Base-by-base conservation (phyloP, 2,797 vertebrate genomes). In the Lithobates sylvaticus region DNA sequence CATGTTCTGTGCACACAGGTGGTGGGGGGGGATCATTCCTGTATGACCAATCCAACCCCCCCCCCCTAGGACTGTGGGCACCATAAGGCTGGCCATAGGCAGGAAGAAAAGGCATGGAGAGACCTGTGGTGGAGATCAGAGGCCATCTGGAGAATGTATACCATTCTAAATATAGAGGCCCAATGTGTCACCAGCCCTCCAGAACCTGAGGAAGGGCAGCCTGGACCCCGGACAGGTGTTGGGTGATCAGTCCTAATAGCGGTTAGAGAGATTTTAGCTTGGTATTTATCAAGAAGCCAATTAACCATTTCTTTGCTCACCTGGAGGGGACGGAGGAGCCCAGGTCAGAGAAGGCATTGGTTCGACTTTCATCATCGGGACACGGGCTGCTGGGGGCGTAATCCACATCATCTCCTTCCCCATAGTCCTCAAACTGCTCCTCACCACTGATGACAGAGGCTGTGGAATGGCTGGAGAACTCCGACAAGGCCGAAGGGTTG, bases 391-490 rank as follows among this genome's bases (percentile, higher is more conserved):
- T 96, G 89, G 97, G 96, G 89, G 91, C 93, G 91, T 95, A 98
- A 91, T 99, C 97, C 54, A 95, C 95, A 8, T 99, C 98, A 23
- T 97, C 97, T 21, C 96, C 97, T 91, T 97, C 97, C 21, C 98
- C 98, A 73, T 99, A 99, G 92, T 99, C 98, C 93, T 98, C 98
- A 92, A 99, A 99, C 91, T 99, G 98, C 84, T 98, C 98, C 94
- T 99, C 98, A n/a, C 95, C 98, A 91, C 94, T 96, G 90, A 95
- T 92, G 89, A 99, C 93, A 6, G 97, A 98, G 61, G 97, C 93
- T 0, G 97, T 96, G 47, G 98, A 98, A 86, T 95, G 97, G 0
- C 96, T 96, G 2, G 97, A 99, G 27, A 97, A 94, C 93, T 97
- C 96, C 65, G 96, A 97, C 2, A 94, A 95, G 81, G 96, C 95